A percentile compares a stretch with the other conserved stretches of the same genome.
phyloP scores from a whole-genome alignment of 2,113 vertebrate genomes.

The Lasiurus cinereus region DNA sequence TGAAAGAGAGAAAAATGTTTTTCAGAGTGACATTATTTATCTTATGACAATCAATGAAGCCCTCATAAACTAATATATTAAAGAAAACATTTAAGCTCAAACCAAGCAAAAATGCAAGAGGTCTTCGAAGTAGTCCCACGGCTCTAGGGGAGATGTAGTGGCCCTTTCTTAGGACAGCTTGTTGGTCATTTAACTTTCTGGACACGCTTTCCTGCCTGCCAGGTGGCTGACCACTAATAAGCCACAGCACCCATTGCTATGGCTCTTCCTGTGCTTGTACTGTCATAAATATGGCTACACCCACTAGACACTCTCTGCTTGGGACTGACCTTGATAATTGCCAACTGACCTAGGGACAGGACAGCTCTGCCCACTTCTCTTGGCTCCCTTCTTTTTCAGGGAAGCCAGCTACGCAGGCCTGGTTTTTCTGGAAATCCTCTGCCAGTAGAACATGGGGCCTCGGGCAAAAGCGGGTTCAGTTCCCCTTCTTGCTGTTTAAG shows the following conservation, averaged over 20 bases:
- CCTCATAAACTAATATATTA: conserved; percentile 68
- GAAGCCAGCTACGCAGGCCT: not conserved
- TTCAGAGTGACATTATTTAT: conserved; percentile 76
- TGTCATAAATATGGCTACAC: conserved; percentile 59
- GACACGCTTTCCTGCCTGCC: conserved; percentile 46
- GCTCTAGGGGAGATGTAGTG: not conserved
- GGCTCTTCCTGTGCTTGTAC: not conserved
- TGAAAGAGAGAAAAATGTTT: conserved; percentile 79
- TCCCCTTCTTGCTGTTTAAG: not conserved
- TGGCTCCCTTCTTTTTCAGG: conserved; percentile 30
- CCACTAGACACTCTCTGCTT: conserved; percentile 66
- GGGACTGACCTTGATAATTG: conserved; percentile 66
- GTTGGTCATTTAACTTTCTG: not conserved
- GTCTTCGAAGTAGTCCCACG: not conserved
- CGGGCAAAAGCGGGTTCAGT: not conserved
- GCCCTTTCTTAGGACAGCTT: not conserved
- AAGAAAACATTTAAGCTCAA: conserved; percentile 74
- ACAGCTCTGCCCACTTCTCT: conserved; percentile 23
- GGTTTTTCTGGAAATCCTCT: conserved; percentile 11
- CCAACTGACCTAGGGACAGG: conserved; percentile 6
- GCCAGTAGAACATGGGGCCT: not conserved
- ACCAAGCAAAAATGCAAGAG: conserved; percentile 37
- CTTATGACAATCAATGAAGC: conserved; percentile 80
- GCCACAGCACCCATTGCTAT: not conserved
- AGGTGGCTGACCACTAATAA: conserved; percentile 36